Base-by-base conservation (phyloP, 1,140 invertebrate genomes). In the Dysdera silvatica region DNA sequence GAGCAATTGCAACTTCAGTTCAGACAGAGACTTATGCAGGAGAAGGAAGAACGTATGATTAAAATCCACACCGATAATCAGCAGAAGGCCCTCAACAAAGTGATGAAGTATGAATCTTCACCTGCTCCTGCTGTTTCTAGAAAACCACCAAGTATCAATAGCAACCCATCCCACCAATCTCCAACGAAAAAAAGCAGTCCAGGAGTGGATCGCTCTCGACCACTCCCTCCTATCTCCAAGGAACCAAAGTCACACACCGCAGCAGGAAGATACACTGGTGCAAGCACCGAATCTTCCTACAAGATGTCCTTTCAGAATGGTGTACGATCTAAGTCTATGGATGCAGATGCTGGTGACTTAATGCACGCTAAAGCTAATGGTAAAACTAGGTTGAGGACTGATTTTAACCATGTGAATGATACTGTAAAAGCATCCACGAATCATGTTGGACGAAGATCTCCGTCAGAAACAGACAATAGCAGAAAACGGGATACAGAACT, bases 1-100 rank as follows among this genome's bases (percentile, higher is more conserved):
- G 65, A 73, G 53, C 70, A 70, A 61, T 68, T 76, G 58, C 75
- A 76, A 62, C 69, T 69, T 5, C 68, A 76, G 47, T 74, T 74
- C 47, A 74, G 75, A 33, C 70, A 72, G 31, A 72, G 71, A 64
- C 60, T 78, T 24, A 51, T 77, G 68, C 69, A 73, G 62, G 73
- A 78, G 57, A 78, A 78, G 61, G 76, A 73, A 56, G 68, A 69
- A 3, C 66, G 67, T 4, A 67, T 73, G 67, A 68, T 71, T 47
- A 65, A 71, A 40, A 70, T 76, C 67, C 75, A 74, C 48, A 72
- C 76, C 60, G 73, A 74, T 6, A 72, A 73, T 66, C 71, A 77
- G 66, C 61, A 70, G 64, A 70, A 70, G 55, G 72, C 73, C 45
- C 43, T 74, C 40, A 65, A 70, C 24, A 69, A 71, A 67, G 69